Percentiles rank a stretch among this genome's conserved stretches.
Evolutionary conservation across 2,888 invertebrate species (phyloP).

Genomic region (Cantharis nigra): DNA sequence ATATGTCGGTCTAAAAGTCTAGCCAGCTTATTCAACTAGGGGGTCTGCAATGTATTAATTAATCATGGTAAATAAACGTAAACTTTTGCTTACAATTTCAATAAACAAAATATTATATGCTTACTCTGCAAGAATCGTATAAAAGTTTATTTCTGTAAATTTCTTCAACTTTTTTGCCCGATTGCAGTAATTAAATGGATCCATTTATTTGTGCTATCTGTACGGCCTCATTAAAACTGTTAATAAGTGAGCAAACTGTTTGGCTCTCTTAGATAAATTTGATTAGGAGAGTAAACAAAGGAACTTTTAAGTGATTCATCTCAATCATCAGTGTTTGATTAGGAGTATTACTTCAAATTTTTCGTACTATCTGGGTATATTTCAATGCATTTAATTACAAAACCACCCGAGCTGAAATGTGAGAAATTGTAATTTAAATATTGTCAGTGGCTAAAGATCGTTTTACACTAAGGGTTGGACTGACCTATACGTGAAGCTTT

Average conservation of each 20-base stretch:
- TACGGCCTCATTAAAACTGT: neutral
- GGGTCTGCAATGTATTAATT: no score
- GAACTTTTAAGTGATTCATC: neutral
- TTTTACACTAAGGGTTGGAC: slow-evolving; percentile 5
- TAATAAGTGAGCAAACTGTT: neutral
- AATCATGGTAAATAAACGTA: no score
- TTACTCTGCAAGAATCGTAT: no score
- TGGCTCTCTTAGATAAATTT: neutral
- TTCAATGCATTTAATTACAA: neutral
- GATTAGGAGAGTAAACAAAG: neutral
- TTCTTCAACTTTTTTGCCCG: neutral
- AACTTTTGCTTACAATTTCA: no score
- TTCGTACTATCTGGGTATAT: neutral
- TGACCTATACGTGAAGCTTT: slow-evolving; percentile 6
- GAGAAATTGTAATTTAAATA: slow-evolving; percentile 2
- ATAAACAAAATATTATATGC: no score
- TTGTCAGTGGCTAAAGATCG: slow-evolving; percentile 4
- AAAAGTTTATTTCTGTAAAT: no score
- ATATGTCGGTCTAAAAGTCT: no score
- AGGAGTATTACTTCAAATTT: neutral
- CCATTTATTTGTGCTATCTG: neutral
- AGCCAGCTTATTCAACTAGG: no score
- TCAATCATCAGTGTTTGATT: neutral
- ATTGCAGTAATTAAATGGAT: neutral
- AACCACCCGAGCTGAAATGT: neutral